Evolutionary conservation across 2,113 vertebrate genomes (phyloP).

Genomic region (Eurystomus gularis): DNA sequence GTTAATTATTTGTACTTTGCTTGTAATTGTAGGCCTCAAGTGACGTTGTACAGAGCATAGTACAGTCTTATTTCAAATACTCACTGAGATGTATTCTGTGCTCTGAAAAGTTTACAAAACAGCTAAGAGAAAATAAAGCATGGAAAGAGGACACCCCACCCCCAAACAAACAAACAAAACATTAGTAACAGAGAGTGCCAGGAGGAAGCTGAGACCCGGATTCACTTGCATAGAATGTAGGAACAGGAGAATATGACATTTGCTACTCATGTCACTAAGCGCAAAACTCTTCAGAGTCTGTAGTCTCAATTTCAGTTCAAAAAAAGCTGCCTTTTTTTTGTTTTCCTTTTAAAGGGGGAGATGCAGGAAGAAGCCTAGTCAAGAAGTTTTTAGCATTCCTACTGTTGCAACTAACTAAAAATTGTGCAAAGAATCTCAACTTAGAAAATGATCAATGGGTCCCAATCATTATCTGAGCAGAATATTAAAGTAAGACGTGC

Average conservation of each 20-base stretch:
- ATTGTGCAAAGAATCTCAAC: background rate
- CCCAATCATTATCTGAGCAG: conserved; percentile 22
- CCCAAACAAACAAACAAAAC: background rate
- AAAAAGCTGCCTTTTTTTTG: accelerated
- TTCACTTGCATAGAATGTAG: background rate
- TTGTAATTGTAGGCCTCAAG: background rate
- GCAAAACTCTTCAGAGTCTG: background rate
- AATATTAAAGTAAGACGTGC: conserved; percentile 32
- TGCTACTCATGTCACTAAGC: background rate
- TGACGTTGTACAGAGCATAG: background rate
- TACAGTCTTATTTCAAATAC: background rate
- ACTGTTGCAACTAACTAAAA: background rate
- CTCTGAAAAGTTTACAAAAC: background rate
- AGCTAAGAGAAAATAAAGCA: background rate
- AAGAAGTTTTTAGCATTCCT: background rate
- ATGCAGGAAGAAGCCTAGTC: background rate
- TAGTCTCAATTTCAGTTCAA: background rate
- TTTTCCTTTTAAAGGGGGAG: too few relatives aligned
- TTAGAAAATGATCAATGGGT: background rate
- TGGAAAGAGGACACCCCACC: background rate
- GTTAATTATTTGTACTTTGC: background rate
- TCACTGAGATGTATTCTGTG: background rate
- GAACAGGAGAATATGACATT: background rate
- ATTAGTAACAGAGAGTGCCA: background rate
- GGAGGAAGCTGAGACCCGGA: background rate